Percentiles rank a stretch among this genome's conserved stretches.
Evolutionary conservation across 2,888 invertebrate genomes (phyloP).

Genomic region (Scaptomyza caliginosa): DNA sequence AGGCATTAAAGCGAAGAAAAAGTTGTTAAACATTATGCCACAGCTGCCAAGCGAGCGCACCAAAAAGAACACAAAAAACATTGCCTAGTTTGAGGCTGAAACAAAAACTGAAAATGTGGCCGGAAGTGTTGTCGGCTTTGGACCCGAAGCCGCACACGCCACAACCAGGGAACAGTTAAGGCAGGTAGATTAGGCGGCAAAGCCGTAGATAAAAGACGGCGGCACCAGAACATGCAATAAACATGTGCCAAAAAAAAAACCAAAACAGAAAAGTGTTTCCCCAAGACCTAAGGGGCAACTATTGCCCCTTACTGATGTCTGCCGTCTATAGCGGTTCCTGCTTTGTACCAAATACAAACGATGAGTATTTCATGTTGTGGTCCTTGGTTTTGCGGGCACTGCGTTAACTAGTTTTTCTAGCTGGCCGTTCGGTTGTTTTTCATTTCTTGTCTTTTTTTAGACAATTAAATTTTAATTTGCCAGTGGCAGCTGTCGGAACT

Average conservation of each 20-base stretch:
- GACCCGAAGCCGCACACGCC: slow-evolving; percentile 23
- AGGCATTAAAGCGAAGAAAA: slow-evolving; percentile 23
- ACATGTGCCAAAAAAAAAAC: slow-evolving; percentile 53
- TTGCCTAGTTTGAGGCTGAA: slow-evolving; percentile 67
- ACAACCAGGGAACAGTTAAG: slow-evolving; percentile 41
- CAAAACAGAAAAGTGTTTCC: slow-evolving; percentile 1
- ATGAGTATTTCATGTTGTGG: slow-evolving; percentile 18
- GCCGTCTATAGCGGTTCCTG: slow-evolving; percentile 24
- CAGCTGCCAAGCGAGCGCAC: slow-evolving; percentile 19
- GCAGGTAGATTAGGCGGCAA: slow-evolving; percentile 51
- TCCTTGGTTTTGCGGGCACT: slow-evolving; percentile 32
- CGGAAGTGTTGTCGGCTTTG: slow-evolving; percentile 61
- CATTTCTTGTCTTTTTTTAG: neutral
- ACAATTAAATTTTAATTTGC: slow-evolving; percentile 61
- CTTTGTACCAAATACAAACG: slow-evolving; percentile 4
- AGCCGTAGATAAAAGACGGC: slow-evolving; percentile 54
- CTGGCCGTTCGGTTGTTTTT: slow-evolving; percentile 18
- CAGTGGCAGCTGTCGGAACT: slow-evolving; percentile 39
- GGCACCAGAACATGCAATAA: slow-evolving; percentile 66
- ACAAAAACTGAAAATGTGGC: slow-evolving; percentile 57
- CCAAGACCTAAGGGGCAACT: slow-evolving; percentile 33
- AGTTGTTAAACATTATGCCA: slow-evolving; percentile 46
- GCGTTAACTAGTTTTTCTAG: slow-evolving; percentile 68
- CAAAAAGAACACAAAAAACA: slow-evolving; percentile 27
- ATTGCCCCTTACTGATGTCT: slow-evolving; percentile 21